A percentile compares a stretch with the other conserved stretches of the same genome.
phyloP scores from a whole-genome alignment of 1,140 invertebrate genomes.

The Belonocnema kinseyi region DNA sequence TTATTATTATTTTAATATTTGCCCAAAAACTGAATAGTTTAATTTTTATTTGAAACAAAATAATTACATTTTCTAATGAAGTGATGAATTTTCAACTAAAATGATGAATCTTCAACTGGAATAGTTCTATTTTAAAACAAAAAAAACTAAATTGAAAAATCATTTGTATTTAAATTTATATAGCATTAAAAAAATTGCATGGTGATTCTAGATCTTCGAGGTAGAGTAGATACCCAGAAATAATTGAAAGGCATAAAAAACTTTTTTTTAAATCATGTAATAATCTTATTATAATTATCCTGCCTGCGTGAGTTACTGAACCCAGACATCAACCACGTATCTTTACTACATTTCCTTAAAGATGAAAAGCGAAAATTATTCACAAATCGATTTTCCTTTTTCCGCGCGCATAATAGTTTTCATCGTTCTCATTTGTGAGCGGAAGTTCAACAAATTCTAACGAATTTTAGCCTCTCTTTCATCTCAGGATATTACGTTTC shows the following conservation, averaged over 20 bases:
- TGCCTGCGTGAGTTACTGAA: not conserved
- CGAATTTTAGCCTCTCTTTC: conserved; percentile 23
- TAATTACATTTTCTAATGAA: no score
- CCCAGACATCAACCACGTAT: not conserved
- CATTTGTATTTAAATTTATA: no score
- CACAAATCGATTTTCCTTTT: conserved; percentile 14
- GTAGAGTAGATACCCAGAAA: no score
- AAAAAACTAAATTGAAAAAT: no score
- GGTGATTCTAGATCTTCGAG: no score
- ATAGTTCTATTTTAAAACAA: no score
- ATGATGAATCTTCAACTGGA: no score
- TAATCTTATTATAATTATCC: not conserved
- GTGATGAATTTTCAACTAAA: no score
- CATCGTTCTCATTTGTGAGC: conserved; percentile 13
- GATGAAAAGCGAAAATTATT: not conserved
- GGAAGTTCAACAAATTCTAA: conserved; percentile 26
- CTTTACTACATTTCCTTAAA: not conserved
- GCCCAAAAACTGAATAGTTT: no score
- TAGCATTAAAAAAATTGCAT: no score
- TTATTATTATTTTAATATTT: no score
- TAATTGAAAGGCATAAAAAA: not conserved
- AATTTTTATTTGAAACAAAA: no score
- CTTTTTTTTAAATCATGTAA: not conserved
- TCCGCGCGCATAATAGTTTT: not conserved
- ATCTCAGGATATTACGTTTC: conserved; percentile 14